These are phyloP conservation scores for Indicator indicator DNA, from an alignment of 2,113 vertebrate genomes.

Conservation along the genomic window DNA sequence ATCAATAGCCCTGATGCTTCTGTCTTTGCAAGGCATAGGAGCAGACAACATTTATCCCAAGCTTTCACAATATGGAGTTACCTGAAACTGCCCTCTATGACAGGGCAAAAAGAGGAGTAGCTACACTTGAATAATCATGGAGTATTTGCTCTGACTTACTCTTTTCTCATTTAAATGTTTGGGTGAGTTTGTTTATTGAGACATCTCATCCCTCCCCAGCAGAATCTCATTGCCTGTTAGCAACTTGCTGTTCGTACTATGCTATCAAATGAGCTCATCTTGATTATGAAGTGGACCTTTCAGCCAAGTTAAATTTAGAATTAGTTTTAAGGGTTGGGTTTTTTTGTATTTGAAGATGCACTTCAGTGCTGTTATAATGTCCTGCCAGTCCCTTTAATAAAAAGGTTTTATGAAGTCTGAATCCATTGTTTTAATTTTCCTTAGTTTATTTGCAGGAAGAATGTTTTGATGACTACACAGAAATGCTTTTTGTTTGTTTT, in stretches of 20 bases:
- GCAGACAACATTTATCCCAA: not conserved
- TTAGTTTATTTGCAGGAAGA: not conserved
- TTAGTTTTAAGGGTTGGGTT: not conserved
- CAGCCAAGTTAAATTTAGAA: not conserved
- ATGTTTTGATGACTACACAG: not conserved
- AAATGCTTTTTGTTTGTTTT: conserved; percentile 1
- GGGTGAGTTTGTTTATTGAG: not conserved
- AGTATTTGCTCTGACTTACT: no score
- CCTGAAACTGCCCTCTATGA: not conserved
- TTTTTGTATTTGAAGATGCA: not conserved
- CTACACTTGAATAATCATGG: not conserved
- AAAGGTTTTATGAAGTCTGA: not conserved
- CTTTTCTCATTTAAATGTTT: not conserved
- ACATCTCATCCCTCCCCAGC: not conserved
- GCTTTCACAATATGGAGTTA: not conserved
- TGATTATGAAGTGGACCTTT: not conserved
- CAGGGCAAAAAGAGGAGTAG: not conserved
- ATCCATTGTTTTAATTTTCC: not conserved
- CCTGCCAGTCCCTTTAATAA: not conserved
- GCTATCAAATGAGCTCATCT: not conserved
- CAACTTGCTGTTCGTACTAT: not conserved
- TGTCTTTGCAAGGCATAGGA: not conserved
- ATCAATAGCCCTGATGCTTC: not conserved
- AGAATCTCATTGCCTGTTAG: not conserved
- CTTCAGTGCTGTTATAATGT: not conserved